Base-by-base conservation (phyloP, 1,140 invertebrate species). In the Diuraphis noxia region DNA sequence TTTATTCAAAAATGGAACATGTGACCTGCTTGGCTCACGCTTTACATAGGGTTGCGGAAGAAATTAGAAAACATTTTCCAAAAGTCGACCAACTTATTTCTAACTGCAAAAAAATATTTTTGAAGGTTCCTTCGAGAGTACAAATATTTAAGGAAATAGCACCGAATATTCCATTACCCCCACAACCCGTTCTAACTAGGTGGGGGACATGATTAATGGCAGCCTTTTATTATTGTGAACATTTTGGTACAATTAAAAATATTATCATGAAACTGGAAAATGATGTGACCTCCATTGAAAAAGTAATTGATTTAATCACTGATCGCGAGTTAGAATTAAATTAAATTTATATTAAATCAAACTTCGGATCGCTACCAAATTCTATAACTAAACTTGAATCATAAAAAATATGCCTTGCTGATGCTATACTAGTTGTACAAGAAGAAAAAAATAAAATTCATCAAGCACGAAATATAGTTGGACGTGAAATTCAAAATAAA, bases 231-330 rank as follows among this genome's bases (percentile, higher is more conserved):
- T 40, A 81, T 81, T 81, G 36, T 81, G 77, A 81, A 81, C 19
- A 79, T 79, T 79, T 79, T 79, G 36, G 5, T 79, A 79, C 77
- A 38, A 21, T 38, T 79, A 81, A 81, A 81, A 81, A 81, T 81
- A 81, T 81, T 25, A 38, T 79, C 19, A 81, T 81, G 23, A 81
- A 40, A 40, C 79, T 81, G 38, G 21, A 81, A 40, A 81, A 81
- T 41, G 21, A 81, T 40, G 9, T 23, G 7, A 40, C 21, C n/a
- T 77, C 38, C 19, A 82, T 82, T 82, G 79, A 81, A 40, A 81
- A 81, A 81, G 79, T 81, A 81, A 41, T 36, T 81, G 3, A 81
- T 81, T 81, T 40, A 40, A 41, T 81, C 13, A 2, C 10, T 17
- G 38, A 81, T 81, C 21, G 6, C 13, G 38, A 30, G 19, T 81